Evolutionary conservation across 1,140 invertebrate genomes (phyloP), one percentile per base, ranked within the genome.

Genomic region (Drosophila funebris): DNA sequence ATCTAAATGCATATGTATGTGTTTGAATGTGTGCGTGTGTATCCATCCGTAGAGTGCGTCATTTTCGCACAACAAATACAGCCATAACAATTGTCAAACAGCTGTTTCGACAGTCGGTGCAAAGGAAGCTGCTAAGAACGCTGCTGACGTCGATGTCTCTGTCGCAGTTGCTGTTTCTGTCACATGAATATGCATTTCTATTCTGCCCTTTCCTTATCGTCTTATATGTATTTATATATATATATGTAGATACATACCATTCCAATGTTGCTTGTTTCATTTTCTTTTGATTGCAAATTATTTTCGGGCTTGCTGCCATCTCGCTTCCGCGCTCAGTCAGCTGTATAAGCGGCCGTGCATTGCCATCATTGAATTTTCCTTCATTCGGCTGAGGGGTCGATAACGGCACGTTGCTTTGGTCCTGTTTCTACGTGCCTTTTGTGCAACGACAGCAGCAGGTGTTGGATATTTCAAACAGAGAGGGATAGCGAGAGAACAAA

Each of bases 51-150:
- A 16, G 16, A 44, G 41, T 67, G 63, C 53, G 63, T 64, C 52
- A 57, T 57, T 36, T 39, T 52, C 48, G 27, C 48, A 33, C 33
- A 37, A 37, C 14, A 33, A 80, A 14, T 29, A 33, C 33, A 37
- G 22, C 14, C 18, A 80, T 29, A 73, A 41, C 37, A 54, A 66
- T 37, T 64, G 62, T 33, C 43, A 68, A 70, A 81, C 48, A 75
- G 62, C 62, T 66, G 62, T 66, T 66, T 57, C n/a, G 52, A n/a
- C 39, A 27, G 13, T 27, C 37, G 14, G 3, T 33, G 54, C 27
- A 20, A 44, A 67, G 43, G 41, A 53, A 33, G 44, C 27, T 52
- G 29, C 27, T 22, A n/a, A n/a, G n/a, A n/a, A n/a, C n/a, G n/a
- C n/a, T n/a, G n/a, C n/a, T n/a, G n/a, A n/a, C 18, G 18, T n/a